Conservation (phyloP, 2,888 invertebrate species). For the Masnerella sp. region DNA sequence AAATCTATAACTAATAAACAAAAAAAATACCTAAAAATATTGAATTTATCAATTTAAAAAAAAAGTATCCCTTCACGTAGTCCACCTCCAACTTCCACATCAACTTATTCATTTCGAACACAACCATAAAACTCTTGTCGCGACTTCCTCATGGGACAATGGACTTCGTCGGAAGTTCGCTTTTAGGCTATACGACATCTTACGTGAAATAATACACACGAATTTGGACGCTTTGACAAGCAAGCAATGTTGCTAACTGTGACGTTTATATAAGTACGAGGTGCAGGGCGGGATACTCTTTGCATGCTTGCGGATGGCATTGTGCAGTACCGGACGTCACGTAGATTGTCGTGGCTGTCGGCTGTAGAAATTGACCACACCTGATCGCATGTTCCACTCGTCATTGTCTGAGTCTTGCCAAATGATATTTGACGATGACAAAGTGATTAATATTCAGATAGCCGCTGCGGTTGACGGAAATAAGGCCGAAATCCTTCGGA, state of each 20-base stretch:
- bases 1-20: too few species aligned
- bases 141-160: slow-evolving; percentile 14
- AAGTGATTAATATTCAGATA: slow-evolving; percentile 31
- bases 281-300: neutral
- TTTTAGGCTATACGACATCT: neutral
- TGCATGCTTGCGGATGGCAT: slow-evolving; percentile 6
- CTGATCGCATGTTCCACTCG: slow-evolving; percentile 39
- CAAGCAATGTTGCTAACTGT: slow-evolving; percentile 14
- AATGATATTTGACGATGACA: slow-evolving; percentile 20
- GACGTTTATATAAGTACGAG: slow-evolving; percentile 16
- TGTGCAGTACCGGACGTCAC: slow-evolving; percentile 60
- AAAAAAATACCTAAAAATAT: too few species aligned
- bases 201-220: neutral
- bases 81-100: too few species aligned
- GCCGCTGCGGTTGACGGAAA: neutral
- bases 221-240: too few species aligned
- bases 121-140: too few species aligned
- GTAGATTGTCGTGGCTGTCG: slow-evolving; percentile 51
- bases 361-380: slow-evolving; percentile 43
- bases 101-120: too few species aligned
- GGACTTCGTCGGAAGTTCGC: neutral
- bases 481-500: neutral
- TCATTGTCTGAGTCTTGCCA: slow-evolving; percentile 29
- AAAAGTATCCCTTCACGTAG: too few species aligned
- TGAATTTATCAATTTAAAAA: too few species aligned